A percentile compares a stretch with the other conserved stretches of the same genome.
phyloP scores from a whole-genome alignment of 2,888 invertebrate genomes.

The Laspeyria flexula region DNA sequence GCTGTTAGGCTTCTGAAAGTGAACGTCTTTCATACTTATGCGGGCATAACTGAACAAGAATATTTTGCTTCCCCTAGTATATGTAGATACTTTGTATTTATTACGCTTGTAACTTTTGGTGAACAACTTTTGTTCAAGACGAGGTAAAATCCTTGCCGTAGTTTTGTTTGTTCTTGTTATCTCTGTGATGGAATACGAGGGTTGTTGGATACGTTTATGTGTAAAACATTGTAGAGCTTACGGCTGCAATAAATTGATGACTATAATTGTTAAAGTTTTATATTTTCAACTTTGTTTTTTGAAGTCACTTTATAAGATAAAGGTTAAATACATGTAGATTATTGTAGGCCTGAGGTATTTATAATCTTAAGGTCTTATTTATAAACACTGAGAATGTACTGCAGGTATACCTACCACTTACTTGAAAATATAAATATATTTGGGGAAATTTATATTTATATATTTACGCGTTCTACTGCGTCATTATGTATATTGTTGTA shows the following conservation, averaged over 20 bases:
- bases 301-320: background rate
- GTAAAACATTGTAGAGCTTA: background rate
- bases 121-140: conserved; percentile 30
- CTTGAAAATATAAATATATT: too few relatives aligned
- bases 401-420: too few relatives aligned
- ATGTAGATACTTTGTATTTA: conserved; percentile 32
- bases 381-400: too few relatives aligned
- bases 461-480: too few relatives aligned
- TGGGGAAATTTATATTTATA: too few relatives aligned
- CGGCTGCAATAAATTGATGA: background rate
- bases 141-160: conserved; percentile 22
- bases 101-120: conserved; percentile 33
- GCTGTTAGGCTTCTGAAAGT: conserved; percentile 20
- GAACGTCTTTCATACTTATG: conserved; percentile 37
- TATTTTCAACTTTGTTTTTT: background rate
- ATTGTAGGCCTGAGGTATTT: too few relatives aligned
- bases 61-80: conserved; percentile 26
- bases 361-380: too few relatives aligned
- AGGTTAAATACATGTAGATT: too few relatives aligned
- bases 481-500: too few relatives aligned
- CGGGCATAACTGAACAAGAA: conserved; percentile 33
- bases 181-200: conserved; percentile 15
- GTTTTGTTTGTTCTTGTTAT: conserved; percentile 25
- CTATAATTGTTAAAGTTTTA: background rate
- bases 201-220: background rate